phyloP scores from a whole-genome alignment of 2,888 invertebrate species.

The Oxytorus armatus region DNA sequence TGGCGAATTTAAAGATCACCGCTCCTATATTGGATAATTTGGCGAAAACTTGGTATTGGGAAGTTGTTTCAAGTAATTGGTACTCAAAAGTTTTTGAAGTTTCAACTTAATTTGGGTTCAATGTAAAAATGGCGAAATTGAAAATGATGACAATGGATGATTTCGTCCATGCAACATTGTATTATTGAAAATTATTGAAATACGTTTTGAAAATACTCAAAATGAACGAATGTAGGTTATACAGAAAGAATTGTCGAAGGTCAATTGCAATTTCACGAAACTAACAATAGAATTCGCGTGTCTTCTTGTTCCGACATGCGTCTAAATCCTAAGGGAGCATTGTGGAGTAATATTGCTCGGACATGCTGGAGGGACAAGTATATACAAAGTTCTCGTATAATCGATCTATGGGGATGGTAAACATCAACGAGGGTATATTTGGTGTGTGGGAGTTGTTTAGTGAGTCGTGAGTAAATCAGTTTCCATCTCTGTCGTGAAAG shows the following conservation, averaged over 20 bases:
- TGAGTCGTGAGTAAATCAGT: not conserved
- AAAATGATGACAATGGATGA: no score
- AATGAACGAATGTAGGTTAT: not conserved
- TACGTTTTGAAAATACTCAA: not conserved
- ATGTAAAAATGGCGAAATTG: not conserved
- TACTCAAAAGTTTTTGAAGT: no score
- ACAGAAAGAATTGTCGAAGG: not conserved
- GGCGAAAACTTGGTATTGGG: not conserved
- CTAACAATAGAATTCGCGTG: not conserved
- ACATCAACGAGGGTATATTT: not conserved
- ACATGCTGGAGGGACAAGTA: not conserved
- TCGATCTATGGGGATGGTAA: not conserved
- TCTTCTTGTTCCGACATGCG: conserved; percentile 6
- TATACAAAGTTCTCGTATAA: not conserved
- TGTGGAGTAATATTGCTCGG: not conserved
- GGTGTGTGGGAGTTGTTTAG: not conserved
- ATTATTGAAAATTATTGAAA: not conserved
- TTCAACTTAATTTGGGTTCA: not conserved
- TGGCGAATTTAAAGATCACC: not conserved
- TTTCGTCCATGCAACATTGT: not conserved
- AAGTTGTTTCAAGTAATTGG: no score
- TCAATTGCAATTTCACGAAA: not conserved
- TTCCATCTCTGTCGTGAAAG: not conserved
- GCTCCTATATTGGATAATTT: not conserved
- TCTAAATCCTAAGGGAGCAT: not conserved